phyloP scores from a whole-genome alignment of 2,113 vertebrate species.

The Orycteropus afer region DNA sequence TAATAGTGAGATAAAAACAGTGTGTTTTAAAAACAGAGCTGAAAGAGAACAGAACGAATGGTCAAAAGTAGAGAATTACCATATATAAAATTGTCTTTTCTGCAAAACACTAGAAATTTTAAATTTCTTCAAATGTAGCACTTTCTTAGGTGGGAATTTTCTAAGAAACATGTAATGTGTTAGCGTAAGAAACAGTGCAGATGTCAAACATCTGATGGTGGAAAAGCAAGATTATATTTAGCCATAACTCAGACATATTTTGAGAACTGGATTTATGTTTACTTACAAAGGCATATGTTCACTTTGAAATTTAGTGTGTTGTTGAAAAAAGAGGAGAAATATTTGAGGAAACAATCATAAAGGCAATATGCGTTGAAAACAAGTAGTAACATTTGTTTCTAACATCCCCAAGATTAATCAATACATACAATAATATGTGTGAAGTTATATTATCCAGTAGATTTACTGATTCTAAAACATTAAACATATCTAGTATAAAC shows the following conservation, averaged over 20 bases:
- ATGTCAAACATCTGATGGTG: slow-evolving; percentile 78
- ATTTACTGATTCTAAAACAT: not conserved
- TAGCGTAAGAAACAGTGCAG: slow-evolving; percentile 69
- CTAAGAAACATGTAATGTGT: slow-evolving; percentile 66
- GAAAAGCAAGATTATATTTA: slow-evolving; percentile 69
- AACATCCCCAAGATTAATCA: slow-evolving; percentile 38
- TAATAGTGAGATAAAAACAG: not conserved
- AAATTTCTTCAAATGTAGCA: slow-evolving; percentile 51
- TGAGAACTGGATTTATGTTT: slow-evolving; percentile 69
- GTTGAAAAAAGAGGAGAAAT: slow-evolving; percentile 74
- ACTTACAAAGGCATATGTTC: slow-evolving; percentile 71
- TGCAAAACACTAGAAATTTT: slow-evolving; percentile 39
- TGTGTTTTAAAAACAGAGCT: not conserved
- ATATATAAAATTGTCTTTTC: not conserved
- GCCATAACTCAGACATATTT: slow-evolving; percentile 57
- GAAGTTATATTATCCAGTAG: not conserved
- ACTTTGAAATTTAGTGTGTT: slow-evolving; percentile 63
- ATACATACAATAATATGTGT: not conserved
- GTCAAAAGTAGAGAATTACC: slow-evolving; percentile 27
- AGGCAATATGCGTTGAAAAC: slow-evolving; percentile 62
- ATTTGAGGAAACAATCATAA: slow-evolving; percentile 65
- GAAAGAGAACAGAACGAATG: not conserved
- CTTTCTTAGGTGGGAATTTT: slow-evolving; percentile 57
- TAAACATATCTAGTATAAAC: not conserved
- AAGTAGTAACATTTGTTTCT: slow-evolving; percentile 76